Evolutionary conservation across 2,888 invertebrate species (phyloP).

Genomic region (Strigamia maritima): DNA sequence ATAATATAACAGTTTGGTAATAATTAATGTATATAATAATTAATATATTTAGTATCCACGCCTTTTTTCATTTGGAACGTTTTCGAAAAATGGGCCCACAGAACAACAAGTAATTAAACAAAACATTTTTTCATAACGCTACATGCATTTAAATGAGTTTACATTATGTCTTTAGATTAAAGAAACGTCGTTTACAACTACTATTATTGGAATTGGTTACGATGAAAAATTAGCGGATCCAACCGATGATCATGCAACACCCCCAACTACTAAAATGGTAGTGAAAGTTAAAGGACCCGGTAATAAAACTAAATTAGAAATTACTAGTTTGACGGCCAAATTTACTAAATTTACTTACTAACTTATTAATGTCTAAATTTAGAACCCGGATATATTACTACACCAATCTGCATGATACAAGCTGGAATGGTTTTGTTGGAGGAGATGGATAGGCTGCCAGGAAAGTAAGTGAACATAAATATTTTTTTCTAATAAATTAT

Average conservation of each 20-base stretch:
- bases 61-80: slow-evolving; percentile 67
- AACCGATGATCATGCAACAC: slow-evolving; percentile 58
- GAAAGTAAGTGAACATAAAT: slow-evolving; percentile 59
- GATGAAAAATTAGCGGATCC: slow-evolving; percentile 60
- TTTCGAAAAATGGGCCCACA: slow-evolving; percentile 61
- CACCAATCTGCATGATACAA: slow-evolving; percentile 68
- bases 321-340: neutral
- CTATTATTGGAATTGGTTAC: slow-evolving; percentile 71
- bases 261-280: slow-evolving; percentile 64
- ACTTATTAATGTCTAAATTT: slow-evolving; percentile 22
- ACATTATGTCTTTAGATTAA: slow-evolving; percentile 54
- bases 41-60: slow-evolving; percentile 59
- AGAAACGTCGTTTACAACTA: slow-evolving; percentile 59
- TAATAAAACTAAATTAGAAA: slow-evolving; percentile 43
- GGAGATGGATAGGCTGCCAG: slow-evolving; percentile 73
- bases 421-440: slow-evolving; percentile 71
- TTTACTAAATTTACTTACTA: neutral
- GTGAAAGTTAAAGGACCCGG: slow-evolving; percentile 62
- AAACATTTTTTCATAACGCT: neutral
- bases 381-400: slow-evolving; percentile 81
- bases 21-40: neutral
- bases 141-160: neutral
- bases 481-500: neutral
- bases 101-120: slow-evolving; percentile 51
- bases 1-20: neutral